phyloP scores from a whole-genome alignment of 2,797 vertebrate species.

The Smutsia temminckii region DNA sequence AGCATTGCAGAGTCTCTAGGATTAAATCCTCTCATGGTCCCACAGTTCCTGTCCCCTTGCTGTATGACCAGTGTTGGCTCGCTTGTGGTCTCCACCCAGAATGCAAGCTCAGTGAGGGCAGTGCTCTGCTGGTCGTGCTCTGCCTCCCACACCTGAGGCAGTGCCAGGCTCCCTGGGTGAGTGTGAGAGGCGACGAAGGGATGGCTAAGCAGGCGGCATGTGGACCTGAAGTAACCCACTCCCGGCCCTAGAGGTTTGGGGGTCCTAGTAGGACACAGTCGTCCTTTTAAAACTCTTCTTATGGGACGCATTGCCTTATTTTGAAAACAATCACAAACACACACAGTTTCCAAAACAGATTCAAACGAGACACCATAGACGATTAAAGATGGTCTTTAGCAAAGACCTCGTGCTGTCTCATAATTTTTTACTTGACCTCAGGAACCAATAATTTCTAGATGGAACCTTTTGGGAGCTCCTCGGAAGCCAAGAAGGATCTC shows the following conservation, averaged over 20 bases:
- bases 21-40: background rate
- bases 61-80: background rate
- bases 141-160: background rate
- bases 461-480: background rate
- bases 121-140: background rate
- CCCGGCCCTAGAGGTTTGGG: background rate
- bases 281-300: background rate
- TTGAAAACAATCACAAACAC: slow-evolving; percentile 32
- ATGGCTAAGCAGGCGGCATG: background rate
- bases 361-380: background rate
- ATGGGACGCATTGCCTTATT: background rate
- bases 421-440: background rate
- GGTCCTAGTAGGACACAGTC: background rate
- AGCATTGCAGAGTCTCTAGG: background rate
- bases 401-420: background rate
- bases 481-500: background rate
- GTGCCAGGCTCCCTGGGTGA: background rate
- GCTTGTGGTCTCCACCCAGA: background rate
- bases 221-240: background rate
- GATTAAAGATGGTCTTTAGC: slow-evolving; percentile 15
- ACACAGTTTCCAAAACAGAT: slow-evolving; percentile 34
- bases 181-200: background rate
- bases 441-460: slow-evolving; percentile 14
- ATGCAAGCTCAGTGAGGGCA: background rate
- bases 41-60: background rate